phyloP scores from a whole-genome alignment of 2,888 invertebrate genomes.

The Dynastes tityus region DNA sequence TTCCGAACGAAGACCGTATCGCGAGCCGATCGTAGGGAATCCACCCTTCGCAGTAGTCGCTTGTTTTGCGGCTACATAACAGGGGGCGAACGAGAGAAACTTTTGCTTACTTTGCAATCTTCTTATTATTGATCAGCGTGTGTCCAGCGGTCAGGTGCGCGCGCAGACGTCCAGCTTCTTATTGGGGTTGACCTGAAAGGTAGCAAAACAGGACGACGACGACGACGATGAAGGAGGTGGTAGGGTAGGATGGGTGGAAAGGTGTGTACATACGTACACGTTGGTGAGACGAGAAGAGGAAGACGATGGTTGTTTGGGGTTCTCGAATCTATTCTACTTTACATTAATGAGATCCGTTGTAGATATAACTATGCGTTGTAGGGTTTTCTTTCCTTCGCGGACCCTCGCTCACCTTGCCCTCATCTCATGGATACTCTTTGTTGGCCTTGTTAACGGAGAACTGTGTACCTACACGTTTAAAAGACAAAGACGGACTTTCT shows the following conservation, averaged over 20 bases:
- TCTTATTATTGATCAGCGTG: constrained; percentile 72
- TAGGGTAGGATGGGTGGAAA: constrained; percentile 6
- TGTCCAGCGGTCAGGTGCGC: constrained; percentile 71
- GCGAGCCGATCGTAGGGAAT: constrained; percentile 5
- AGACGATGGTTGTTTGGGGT: constrained; percentile 15
- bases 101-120: constrained; percentile 73
- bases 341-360: constrained; percentile 55
- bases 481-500: constrained; percentile 22
- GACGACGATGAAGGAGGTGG: background rate
- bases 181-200: constrained; percentile 54
- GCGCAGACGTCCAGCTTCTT: constrained; percentile 67
- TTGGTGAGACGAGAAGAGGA: constrained; percentile 45
- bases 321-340: constrained; percentile 59
- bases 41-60: constrained; percentile 36
- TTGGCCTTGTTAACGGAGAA: constrained; percentile 33
- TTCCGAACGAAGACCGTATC: constrained; percentile 14
- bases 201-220: constrained; percentile 33
- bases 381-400: constrained; percentile 44
- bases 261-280: constrained; percentile 28
- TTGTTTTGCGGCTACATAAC: constrained; percentile 55
- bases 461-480: constrained; percentile 2
- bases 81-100: constrained; percentile 62
- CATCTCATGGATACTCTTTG: background rate
- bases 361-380: constrained; percentile 16
- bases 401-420: constrained; percentile 46